phyloP scores from a whole-genome alignment of 2,797 vertebrate species.

The Eupleurogrammus muticus region DNA sequence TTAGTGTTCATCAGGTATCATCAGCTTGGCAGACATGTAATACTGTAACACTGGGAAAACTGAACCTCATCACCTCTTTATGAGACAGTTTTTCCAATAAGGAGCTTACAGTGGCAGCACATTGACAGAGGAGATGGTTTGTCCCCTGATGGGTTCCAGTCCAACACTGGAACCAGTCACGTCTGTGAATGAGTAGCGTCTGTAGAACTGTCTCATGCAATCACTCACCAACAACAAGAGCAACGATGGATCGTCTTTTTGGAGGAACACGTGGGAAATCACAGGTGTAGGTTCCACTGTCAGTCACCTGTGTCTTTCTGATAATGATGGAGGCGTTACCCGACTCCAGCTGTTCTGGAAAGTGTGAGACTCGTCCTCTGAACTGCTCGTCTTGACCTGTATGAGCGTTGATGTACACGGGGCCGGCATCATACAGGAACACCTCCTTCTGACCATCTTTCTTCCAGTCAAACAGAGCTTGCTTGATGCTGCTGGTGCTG shows the following conservation, averaged over 20 bases:
- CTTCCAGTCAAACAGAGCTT: accelerated
- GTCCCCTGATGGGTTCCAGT: no score
- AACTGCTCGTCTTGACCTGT: accelerated
- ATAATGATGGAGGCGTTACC: not conserved
- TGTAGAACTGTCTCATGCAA: not conserved
- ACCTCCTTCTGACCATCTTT: not conserved
- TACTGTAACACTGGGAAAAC: no score
- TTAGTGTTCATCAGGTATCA: not conserved
- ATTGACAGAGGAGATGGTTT: no score
- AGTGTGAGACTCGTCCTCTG: slow-evolving; percentile 5
- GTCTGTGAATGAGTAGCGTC: not conserved
- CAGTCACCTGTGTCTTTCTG: accelerated
- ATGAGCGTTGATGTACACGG: accelerated
- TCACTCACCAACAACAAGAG: slow-evolving; percentile 17
- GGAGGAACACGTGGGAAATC: accelerated
- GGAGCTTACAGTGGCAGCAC: no score
- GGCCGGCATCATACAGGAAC: accelerated
- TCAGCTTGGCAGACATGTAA: no score
- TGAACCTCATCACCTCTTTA: no score
- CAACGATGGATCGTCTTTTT: accelerated
- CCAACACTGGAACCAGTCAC: not conserved
- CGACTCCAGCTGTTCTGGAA: accelerated
- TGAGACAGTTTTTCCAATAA: no score
- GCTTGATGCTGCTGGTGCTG: accelerated
- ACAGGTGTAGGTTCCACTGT: slow-evolving; percentile 3